These are phyloP conservation scores for Xestia sexstrigata DNA, from an alignment of 2,888 invertebrate genomes.

Conservation along the genomic window DNA sequence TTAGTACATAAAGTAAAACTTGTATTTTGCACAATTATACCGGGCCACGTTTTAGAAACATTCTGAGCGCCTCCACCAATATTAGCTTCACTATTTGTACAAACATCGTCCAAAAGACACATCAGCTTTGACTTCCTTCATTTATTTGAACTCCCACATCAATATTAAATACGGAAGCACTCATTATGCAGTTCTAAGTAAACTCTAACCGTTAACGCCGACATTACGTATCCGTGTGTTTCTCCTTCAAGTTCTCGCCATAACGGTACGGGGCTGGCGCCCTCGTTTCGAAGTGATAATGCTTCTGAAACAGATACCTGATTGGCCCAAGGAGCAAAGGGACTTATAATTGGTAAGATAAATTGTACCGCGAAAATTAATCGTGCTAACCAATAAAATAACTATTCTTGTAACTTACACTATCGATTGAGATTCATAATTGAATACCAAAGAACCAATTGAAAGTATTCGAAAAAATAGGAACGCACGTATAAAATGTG, in stretches of 20 bases:
- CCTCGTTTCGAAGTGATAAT: conserved; percentile 85
- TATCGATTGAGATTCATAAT: conserved; percentile 46
- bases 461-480: conserved; percentile 18
- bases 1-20: conserved; percentile 15
- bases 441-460: conserved; percentile 51
- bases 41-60: background rate
- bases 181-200: conserved; percentile 52
- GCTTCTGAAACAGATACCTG: conserved; percentile 78
- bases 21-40: conserved; percentile 12
- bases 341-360: conserved; percentile 77
- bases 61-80: background rate
- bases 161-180: conserved; percentile 49
- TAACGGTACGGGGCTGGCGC: conserved; percentile 81
- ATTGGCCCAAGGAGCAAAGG: conserved; percentile 74
- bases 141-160: conserved; percentile 34
- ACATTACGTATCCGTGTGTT: conserved; percentile 74
- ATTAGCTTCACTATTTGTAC: background rate
- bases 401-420: conserved; percentile 41
- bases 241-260: conserved; percentile 73
- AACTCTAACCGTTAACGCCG: conserved; percentile 45
- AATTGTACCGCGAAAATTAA: conserved; percentile 70
- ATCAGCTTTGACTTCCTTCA: background rate
- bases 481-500: conserved; percentile 1
- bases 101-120: background rate
- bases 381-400: conserved; percentile 48